Percentiles rank a stretch among this genome's conserved stretches.
These are phyloP conservation scores for Electrophaes corylata DNA, from an alignment of 2,888 invertebrate genomes.

Conservation along the genomic window DNA sequence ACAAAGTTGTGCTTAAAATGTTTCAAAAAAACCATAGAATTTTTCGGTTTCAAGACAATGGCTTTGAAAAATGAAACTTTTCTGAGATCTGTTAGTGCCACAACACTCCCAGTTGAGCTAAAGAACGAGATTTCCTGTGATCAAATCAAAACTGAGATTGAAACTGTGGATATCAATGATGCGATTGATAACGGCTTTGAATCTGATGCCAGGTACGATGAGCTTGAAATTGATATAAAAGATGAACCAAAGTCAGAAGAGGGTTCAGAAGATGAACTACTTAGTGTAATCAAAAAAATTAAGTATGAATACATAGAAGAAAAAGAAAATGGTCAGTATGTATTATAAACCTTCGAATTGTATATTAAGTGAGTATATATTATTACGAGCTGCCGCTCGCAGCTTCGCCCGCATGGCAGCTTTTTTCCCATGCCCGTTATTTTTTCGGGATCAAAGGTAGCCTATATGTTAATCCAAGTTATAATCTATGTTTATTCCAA, in stretches of 20 bases:
- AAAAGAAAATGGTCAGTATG: slow-evolving; percentile 31
- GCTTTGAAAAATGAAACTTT: slow-evolving; percentile 62
- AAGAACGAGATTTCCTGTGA: slow-evolving; percentile 3
- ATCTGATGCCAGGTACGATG: slow-evolving; percentile 9
- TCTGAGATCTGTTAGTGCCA: slow-evolving; percentile 41
- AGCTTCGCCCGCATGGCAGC: no score
- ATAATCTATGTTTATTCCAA: no score
- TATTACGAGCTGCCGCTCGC: no score
- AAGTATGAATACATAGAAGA: slow-evolving; percentile 57
- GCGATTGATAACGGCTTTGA: slow-evolving; percentile 20
- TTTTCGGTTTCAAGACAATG: slow-evolving; percentile 63
- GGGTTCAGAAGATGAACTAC: slow-evolving; percentile 60
- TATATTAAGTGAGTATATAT: no score
- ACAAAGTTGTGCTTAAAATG: slow-evolving; percentile 67
- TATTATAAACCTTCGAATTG: neutral
- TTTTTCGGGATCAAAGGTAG: no score
- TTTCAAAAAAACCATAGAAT: slow-evolving; percentile 59
- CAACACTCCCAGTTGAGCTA: neutral
- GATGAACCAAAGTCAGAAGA: slow-evolving; percentile 25
- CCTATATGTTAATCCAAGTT: no score
- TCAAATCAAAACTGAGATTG: slow-evolving; percentile 15
- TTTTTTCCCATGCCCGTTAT: no score
- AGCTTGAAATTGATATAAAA: slow-evolving; percentile 18
- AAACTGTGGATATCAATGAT: slow-evolving; percentile 9
- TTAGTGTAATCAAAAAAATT: slow-evolving; percentile 59